Conservation (phyloP, 2,113 vertebrate species). For the Hippocampus guttulatus region DNA sequence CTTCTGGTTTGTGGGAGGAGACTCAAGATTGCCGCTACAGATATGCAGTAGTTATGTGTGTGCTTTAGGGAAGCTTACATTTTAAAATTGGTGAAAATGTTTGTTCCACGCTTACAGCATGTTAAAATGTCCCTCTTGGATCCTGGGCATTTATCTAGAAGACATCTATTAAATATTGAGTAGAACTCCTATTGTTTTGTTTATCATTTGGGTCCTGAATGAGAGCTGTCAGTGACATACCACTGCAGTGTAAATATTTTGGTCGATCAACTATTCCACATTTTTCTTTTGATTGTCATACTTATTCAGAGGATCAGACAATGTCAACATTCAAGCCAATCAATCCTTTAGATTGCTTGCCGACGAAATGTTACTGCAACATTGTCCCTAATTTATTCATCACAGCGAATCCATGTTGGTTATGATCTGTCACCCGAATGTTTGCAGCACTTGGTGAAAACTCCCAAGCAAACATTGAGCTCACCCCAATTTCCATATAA, state of each 20-base stretch:
- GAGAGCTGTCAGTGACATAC: slow-evolving; percentile 21
- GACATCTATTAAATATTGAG: not conserved
- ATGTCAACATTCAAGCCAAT: slow-evolving; percentile 20
- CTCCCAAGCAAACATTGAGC: slow-evolving; percentile 60
- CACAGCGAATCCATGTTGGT: slow-evolving; percentile 20
- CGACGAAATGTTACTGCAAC: slow-evolving; percentile 4
- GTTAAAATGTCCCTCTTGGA: no score
- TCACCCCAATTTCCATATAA: slow-evolving; percentile 20
- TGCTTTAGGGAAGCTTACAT: no score
- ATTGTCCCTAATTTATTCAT: slow-evolving; percentile 23
- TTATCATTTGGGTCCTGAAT: slow-evolving; percentile 8
- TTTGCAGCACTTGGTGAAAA: slow-evolving; percentile 57
- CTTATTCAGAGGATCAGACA: slow-evolving; percentile 2
- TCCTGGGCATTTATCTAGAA: no score
- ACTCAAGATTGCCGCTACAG: no score
- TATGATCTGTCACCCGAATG: slow-evolving; percentile 52
- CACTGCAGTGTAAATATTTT: not conserved
- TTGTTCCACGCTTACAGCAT: no score
- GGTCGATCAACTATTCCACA: slow-evolving; percentile 21
- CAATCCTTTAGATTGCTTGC: slow-evolving; percentile 15
- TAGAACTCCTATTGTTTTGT: not conserved
- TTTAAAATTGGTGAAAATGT: no score
- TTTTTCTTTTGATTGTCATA: not conserved
- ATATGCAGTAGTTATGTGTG: no score
- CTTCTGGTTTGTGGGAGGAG: no score